Base-by-base conservation (phyloP, 53 echinoderm and acorn worm genomes). In the Zoroaster sp. region DNA sequence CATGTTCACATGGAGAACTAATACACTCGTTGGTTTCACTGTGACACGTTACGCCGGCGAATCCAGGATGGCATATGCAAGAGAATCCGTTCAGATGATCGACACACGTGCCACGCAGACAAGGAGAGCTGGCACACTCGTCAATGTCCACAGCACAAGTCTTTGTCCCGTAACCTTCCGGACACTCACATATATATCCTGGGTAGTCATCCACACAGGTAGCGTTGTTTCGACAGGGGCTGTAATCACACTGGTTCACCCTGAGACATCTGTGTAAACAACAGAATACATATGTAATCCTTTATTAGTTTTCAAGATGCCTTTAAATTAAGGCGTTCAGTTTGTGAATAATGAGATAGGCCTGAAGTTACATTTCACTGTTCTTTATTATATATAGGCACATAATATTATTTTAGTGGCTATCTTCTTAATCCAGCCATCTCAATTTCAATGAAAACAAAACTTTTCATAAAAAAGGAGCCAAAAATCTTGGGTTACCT, bases 1-100 rank as follows among this genome's bases (percentile, higher is more conserved):
- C 89, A 40, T 94, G 68, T 1, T 65, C 18, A 35, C 94, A 94
- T 6, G 94, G 90, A 0, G 18, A 36, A 49, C 76, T 78, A 32
- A 21, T 21, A 38, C 94, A 94, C 37, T 94, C 94, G 55, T 94
- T 68, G 11, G 92, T 63, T 15, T 94, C 78, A 13, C 40, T 39
- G n/a, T 59, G 49, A 54, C 94, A 94, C 3, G n/a, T 35, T 2
- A 1, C 7, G 0, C 94, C 94, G 1, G 40, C 77, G 34, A 38
- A 91, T 0, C 94, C 94, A 3, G 75, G 69, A 13, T 65, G 20
- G 51, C 94, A 94, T 4, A 32, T 35, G 77, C 94, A 94, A 0
- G 5, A 9, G 37, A 44, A 94, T 6, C 86, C 86, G 23, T 75
- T 23, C 28, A 83, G 43, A 5, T 65, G 35, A 34, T 90, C 86